Conservation (phyloP, 2,888 invertebrate species). For the Drosophila ezoana region DNA sequence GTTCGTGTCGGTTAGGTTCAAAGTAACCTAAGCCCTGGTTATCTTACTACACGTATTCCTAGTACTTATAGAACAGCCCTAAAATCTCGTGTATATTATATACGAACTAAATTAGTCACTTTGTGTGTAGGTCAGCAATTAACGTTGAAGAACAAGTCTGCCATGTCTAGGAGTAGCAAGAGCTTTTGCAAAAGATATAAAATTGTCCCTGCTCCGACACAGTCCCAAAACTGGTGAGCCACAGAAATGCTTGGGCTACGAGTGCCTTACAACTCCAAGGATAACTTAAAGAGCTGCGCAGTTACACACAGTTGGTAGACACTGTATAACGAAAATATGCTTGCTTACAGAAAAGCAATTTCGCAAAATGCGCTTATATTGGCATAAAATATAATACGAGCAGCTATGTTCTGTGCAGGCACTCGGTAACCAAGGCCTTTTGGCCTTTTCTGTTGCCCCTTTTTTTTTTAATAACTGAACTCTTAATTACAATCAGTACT, state of each 20-base stretch:
- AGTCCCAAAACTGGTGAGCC: slow-evolving; percentile 14
- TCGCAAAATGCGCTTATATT: slow-evolving; percentile 67
- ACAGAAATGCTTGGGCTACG: slow-evolving; percentile 24
- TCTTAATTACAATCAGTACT: slow-evolving; percentile 45
- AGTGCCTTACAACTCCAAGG: slow-evolving; percentile 16
- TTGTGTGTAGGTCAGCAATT: slow-evolving; percentile 73
- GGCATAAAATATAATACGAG: slow-evolving; percentile 65
- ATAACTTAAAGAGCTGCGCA: slow-evolving; percentile 25
- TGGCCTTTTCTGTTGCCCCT: not conserved
- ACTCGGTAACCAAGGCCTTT: not conserved
- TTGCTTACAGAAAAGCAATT: slow-evolving; percentile 56
- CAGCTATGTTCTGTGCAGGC: not conserved
- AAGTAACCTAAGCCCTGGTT: too few relatives aligned
- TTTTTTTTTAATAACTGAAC: slow-evolving; percentile 22
- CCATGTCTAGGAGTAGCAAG: slow-evolving; percentile 30
- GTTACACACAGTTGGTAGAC: not conserved
- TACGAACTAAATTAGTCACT: slow-evolving; percentile 59
- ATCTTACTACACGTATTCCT: too few relatives aligned
- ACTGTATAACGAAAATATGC: slow-evolving; percentile 1
- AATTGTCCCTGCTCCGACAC: slow-evolving; percentile 1
- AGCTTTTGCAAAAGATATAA: slow-evolving; percentile 3
- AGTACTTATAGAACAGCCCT: slow-evolving; percentile 8
- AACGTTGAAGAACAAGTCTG: slow-evolving; percentile 43
- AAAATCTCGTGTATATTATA: slow-evolving; percentile 10
- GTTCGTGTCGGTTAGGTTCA: too few relatives aligned